Evolutionary conservation across 2,888 invertebrate species (phyloP).

Genomic region (Xestia sexstrigata): DNA sequence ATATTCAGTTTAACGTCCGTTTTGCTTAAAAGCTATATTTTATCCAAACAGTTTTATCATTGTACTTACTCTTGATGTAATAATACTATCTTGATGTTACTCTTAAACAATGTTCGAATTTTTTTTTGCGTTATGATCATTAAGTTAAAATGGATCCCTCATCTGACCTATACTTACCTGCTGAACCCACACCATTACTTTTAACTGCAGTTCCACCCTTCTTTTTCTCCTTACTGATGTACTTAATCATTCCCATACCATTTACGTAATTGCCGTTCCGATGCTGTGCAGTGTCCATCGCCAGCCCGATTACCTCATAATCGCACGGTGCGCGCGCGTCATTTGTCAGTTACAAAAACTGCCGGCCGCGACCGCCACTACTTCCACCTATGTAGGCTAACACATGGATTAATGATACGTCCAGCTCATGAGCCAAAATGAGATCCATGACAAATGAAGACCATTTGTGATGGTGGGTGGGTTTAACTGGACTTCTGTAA

Average conservation of each 20-base stretch:
- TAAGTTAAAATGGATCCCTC: background rate
- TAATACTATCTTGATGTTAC: background rate
- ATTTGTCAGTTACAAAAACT: slow-evolving; percentile 70
- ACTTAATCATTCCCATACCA: slow-evolving; percentile 5
- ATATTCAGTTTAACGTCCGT: background rate
- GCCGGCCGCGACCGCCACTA: background rate
- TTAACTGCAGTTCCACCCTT: background rate
- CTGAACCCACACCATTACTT: slow-evolving; percentile 10
- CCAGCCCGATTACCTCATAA: slow-evolving; percentile 73
- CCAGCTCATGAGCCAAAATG: slow-evolving; percentile 64
- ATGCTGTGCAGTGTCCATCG: slow-evolving; percentile 15
- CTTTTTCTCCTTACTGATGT: slow-evolving; percentile 2
- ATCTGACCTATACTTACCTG: background rate
- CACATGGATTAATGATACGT: slow-evolving; percentile 66
- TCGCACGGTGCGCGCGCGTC: slow-evolving; percentile 69
- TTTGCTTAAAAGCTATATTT: background rate
- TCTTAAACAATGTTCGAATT: background rate
- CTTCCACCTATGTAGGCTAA: slow-evolving; percentile 27
- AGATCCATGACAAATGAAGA: too few relatives aligned
- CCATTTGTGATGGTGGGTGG: slow-evolving; percentile 46
- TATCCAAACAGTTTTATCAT: background rate
- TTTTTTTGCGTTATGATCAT: background rate
- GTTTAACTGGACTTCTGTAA: background rate
- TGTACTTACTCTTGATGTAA: background rate
- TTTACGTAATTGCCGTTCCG: slow-evolving; percentile 10